phyloP scores from a whole-genome alignment of 2,888 invertebrate genomes.

The Trachelus iudaicus region DNA sequence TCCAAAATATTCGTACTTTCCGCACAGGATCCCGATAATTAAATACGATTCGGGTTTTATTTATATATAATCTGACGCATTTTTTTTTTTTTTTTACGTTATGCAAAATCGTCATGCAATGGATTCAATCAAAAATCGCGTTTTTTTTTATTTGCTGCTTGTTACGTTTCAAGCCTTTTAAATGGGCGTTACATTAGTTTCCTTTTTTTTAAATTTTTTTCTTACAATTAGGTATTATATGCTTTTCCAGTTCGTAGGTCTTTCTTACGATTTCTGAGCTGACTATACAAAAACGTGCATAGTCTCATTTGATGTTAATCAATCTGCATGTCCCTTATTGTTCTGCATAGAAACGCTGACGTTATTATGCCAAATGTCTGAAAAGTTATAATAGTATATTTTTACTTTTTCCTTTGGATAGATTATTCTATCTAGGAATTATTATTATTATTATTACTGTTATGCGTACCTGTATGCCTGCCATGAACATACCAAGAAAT shows the following conservation, averaged over 20 bases:
- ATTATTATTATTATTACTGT: neutral
- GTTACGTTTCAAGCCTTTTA: neutral
- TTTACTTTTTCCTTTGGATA: too few species aligned
- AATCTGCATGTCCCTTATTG: conserved; percentile 45
- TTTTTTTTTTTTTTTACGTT: too few species aligned
- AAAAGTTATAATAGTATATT: conserved; percentile 8
- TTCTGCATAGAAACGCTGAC: conserved; percentile 53
- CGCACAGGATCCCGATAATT: too few species aligned
- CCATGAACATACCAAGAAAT: conserved; percentile 62
- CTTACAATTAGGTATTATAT: neutral
- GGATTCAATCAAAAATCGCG: neutral
- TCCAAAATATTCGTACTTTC: neutral
- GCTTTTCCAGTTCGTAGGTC: neutral
- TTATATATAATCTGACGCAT: too few species aligned
- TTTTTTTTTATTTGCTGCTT: neutral
- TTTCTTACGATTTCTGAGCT: neutral
- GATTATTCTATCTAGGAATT: neutral
- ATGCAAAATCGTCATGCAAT: neutral
- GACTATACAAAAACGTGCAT: neutral
- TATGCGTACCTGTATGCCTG: conserved; percentile 52
- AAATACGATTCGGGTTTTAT: too few species aligned
- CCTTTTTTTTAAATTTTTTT: neutral
- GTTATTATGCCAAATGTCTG: conserved; percentile 54
- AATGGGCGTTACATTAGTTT: neutral
- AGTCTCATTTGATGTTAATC: conserved; percentile 18